Conservation (phyloP, 1,140 invertebrate genomes). For the Palaemon carinicauda region DNA sequence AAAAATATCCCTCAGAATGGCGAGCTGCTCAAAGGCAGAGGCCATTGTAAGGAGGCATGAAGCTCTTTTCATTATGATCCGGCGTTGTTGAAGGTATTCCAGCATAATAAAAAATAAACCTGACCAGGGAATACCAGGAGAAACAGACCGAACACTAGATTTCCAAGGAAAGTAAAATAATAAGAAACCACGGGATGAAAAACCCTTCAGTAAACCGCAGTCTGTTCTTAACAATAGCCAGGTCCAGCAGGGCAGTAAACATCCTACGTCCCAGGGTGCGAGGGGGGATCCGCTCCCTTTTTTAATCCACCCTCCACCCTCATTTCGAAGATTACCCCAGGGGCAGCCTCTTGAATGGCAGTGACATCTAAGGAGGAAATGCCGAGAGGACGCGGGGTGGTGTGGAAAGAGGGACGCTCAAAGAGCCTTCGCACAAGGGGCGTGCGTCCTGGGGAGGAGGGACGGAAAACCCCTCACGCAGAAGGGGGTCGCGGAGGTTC, state of each 20-base stretch:
- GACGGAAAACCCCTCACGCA: neutral
- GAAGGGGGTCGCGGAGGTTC: neutral
- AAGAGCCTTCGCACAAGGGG: too few species aligned
- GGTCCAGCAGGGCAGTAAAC: constrained; percentile 31
- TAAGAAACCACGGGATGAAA: neutral
- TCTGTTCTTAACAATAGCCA: constrained; percentile 5
- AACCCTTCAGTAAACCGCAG: neutral
- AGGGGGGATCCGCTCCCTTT: neutral
- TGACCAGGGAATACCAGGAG: too few species aligned
- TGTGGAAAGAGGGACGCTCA: neutral
- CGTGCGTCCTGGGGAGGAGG: neutral
- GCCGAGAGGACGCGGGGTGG: neutral
- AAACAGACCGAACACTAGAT: too few species aligned
- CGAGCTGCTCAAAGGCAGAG: too few species aligned
- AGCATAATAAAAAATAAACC: too few species aligned
- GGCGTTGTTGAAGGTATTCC: too few species aligned
- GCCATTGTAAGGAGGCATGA: too few species aligned
- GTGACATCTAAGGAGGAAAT: neutral
- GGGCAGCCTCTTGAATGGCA: constrained; percentile 25
- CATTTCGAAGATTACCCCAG: constrained; percentile 46
- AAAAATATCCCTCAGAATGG: too few species aligned
- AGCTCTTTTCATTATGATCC: too few species aligned
- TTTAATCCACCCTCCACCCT: constrained; percentile 20
- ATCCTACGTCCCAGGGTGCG: constrained; percentile 17
- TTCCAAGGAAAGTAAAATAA: neutral